Percentiles rank a stretch among this genome's conserved stretches.
phyloP scores from a whole-genome alignment of 2,797 vertebrate genomes.

The Rhinichthys osculus region DNA sequence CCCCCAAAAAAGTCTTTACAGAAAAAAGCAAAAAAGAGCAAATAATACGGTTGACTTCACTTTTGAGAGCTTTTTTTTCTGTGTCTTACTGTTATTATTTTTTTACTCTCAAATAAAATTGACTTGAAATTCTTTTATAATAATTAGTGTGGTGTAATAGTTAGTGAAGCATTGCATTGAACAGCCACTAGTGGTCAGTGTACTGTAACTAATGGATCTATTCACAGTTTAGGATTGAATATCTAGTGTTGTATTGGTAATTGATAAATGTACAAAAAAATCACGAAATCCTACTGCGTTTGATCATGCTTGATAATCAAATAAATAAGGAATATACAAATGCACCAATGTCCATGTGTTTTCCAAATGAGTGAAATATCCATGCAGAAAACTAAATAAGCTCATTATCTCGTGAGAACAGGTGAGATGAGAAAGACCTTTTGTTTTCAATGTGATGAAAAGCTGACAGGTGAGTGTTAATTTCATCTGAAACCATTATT shows the following conservation, averaged over 20 bases:
- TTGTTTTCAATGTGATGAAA: not conserved
- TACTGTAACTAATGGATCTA: not conserved
- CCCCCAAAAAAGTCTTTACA: not conserved
- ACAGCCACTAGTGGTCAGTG: conserved; percentile 60
- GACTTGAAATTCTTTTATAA: not conserved
- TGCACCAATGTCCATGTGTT: not conserved
- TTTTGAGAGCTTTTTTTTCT: not conserved
- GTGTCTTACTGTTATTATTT: conserved; percentile 15
- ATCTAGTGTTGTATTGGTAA: not conserved
- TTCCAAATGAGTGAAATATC: not conserved
- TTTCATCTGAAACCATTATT: not conserved
- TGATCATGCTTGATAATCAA: not conserved
- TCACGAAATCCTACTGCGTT: not conserved
- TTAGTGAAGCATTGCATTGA: not conserved
- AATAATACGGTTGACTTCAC: not conserved
- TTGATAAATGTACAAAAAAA: not conserved
- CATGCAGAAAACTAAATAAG: not conserved
- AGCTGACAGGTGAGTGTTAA: not conserved
- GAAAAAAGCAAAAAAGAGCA: not conserved
- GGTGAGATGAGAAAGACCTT: not conserved
- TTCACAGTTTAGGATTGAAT: not conserved
- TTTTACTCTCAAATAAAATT: conserved; percentile 64
- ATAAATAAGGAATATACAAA: not conserved
- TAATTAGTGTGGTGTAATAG: conserved; percentile 29
- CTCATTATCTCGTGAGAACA: not conserved